Evolutionary conservation across 2,113 vertebrate species (phyloP).

Genomic region (Carlito syrichta): DNA sequence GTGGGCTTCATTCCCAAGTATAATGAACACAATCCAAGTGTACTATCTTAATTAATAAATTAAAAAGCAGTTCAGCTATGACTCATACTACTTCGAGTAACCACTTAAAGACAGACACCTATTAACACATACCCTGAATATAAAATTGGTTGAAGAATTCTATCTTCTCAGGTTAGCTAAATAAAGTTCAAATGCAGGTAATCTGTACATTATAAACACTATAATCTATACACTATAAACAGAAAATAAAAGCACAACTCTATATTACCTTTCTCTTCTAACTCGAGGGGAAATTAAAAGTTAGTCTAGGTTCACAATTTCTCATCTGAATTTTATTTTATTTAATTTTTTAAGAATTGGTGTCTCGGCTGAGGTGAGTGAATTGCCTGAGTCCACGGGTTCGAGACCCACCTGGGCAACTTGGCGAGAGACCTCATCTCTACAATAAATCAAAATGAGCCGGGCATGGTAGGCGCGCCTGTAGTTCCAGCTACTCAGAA

Average conservation of each 20-base stretch:
- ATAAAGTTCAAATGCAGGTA: not conserved
- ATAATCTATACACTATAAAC: not conserved
- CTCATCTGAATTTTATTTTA: not conserved
- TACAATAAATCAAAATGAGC: no score
- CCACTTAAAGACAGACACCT: not conserved
- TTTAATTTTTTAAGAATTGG: no score
- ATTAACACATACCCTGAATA: not conserved
- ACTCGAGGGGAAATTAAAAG: not conserved
- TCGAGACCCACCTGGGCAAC: no score
- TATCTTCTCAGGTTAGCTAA: not conserved
- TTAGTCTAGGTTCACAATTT: not conserved
- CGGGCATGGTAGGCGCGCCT: no score
- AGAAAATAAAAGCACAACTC: not conserved
- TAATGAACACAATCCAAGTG: not conserved
- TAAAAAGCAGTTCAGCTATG: not conserved
- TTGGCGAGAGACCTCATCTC: no score
- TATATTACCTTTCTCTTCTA: not conserved
- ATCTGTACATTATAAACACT: not conserved
- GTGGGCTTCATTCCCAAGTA: not conserved
- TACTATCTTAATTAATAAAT: not conserved
- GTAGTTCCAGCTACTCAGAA: no score
- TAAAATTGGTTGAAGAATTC: not conserved
- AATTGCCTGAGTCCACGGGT: no score
- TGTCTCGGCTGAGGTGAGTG: no score
- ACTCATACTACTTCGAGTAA: not conserved